phyloP scores from a whole-genome alignment of 2,888 invertebrate genomes.

The Galerucella calmariensis region DNA sequence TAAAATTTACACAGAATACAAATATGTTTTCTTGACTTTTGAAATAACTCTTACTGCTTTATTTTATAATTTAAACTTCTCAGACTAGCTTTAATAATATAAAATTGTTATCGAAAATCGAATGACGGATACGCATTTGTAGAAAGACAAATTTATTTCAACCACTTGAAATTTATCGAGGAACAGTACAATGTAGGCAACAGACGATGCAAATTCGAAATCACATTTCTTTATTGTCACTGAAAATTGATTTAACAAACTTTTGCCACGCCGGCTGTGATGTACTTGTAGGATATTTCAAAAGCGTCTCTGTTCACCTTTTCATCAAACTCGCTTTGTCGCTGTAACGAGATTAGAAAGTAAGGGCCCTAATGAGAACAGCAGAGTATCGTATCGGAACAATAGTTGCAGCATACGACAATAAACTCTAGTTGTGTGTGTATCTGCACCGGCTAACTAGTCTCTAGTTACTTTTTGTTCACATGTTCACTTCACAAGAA shows the following conservation, averaged over 20 bases:
- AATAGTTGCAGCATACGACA: slow-evolving; percentile 9
- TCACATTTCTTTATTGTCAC: slow-evolving; percentile 7
- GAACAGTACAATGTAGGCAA: neutral
- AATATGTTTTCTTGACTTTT: no score
- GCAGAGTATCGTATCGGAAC: neutral
- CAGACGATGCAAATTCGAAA: neutral
- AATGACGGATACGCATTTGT: neutral
- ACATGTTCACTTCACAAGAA: neutral
- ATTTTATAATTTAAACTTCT: no score
- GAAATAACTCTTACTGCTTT: no score
- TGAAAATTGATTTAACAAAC: slow-evolving; percentile 10
- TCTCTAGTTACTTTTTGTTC: neutral
- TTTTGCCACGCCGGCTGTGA: neutral
- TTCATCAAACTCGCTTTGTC: slow-evolving; percentile 6
- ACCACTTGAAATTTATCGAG: neutral
- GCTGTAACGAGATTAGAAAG: neutral
- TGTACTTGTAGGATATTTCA: neutral
- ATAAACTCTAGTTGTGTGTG: neutral
- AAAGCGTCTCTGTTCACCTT: slow-evolving; percentile 3
- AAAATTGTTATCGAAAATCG: neutral
- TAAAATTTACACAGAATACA: no score
- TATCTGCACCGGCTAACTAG: neutral
- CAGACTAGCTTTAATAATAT: no score
- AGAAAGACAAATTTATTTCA: neutral
- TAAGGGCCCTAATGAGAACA: slow-evolving; percentile 7